Percentiles rank a stretch among this genome's conserved stretches.
phyloP scores from a whole-genome alignment of 1,140 invertebrate species.

The Drosophila grimshawi region DNA sequence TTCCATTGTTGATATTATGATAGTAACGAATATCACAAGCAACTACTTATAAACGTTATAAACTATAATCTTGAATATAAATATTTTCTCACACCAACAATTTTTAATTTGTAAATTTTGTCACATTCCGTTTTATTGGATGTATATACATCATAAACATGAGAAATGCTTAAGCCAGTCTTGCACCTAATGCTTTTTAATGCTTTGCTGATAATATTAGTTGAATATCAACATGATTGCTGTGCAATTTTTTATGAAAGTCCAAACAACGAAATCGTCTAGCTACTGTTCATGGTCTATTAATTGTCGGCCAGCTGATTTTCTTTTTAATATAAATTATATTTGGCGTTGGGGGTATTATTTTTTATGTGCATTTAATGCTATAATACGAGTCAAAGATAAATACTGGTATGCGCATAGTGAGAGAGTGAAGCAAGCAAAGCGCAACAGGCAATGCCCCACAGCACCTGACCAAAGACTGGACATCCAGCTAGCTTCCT shows the following conservation, averaged over 20 bases:
- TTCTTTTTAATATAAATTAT: conserved; percentile 54
- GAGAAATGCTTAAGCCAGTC: background rate
- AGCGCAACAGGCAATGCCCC: conserved; percentile 24
- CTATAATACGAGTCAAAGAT: conserved; percentile 16
- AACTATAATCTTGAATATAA: background rate
- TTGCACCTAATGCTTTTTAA: conserved; percentile 2
- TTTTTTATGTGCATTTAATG: conserved; percentile 25
- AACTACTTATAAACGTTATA: no score
- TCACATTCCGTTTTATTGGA: background rate
- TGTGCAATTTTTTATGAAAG: conserved; percentile 10
- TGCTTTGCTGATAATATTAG: no score
- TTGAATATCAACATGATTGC: background rate
- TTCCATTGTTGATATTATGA: no score
- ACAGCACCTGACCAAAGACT: background rate
- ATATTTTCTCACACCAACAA: background rate
- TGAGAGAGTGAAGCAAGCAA: conserved; percentile 2
- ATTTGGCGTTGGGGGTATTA: conserved; percentile 19
- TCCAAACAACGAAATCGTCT: conserved; percentile 37
- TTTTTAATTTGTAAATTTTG: background rate
- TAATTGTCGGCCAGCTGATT: conserved; percentile 62
- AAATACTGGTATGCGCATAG: background rate
- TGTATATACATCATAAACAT: background rate
- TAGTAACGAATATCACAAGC: no score
- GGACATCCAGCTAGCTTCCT: background rate
- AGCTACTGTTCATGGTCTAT: conserved; percentile 74